These are phyloP conservation scores for Callipepla californica DNA, from an alignment of 2,113 vertebrate species.

Conservation along the genomic window DNA sequence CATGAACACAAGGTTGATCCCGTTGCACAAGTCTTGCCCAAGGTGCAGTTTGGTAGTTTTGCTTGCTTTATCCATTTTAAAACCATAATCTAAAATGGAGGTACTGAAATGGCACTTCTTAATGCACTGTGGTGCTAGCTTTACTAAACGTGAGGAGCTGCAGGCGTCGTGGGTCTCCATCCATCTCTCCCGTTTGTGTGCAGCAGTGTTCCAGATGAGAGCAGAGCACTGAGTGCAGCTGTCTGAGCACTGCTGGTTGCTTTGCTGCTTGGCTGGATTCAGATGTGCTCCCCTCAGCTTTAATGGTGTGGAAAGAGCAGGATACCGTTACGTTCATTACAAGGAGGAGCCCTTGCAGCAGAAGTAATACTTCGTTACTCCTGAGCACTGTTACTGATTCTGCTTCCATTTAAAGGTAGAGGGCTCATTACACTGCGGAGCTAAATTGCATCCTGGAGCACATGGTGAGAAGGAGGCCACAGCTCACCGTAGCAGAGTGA, in stretches of 20 bases:
- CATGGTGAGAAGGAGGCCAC: background rate
- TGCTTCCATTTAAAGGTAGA: background rate
- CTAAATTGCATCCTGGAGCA: background rate
- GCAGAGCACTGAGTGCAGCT: background rate
- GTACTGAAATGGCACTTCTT: background rate
- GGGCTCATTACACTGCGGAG: fast-evolving
- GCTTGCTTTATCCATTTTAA: background rate
- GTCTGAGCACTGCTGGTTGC: background rate
- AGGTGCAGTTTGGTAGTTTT: background rate
- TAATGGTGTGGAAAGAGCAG: slow-evolving; percentile 16
- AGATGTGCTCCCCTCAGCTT: background rate
- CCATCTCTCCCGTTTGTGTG: background rate
- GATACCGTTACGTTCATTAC: background rate
- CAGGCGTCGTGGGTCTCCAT: background rate
- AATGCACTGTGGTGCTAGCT: background rate
- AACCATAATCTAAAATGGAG: background rate
- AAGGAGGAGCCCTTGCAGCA: background rate
- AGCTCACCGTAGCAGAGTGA: background rate
- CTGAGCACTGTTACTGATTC: fast-evolving
- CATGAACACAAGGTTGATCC: background rate
- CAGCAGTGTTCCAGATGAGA: slow-evolving; percentile 13
- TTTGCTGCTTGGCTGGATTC: slow-evolving; percentile 44
- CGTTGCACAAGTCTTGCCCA: background rate
- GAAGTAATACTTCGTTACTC: background rate
- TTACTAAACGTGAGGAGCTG: background rate